A percentile compares a stretch with the other conserved stretches of the same genome.
phyloP scores from a whole-genome alignment of 2,113 vertebrate genomes.

The Drymodes brunneopygia region DNA sequence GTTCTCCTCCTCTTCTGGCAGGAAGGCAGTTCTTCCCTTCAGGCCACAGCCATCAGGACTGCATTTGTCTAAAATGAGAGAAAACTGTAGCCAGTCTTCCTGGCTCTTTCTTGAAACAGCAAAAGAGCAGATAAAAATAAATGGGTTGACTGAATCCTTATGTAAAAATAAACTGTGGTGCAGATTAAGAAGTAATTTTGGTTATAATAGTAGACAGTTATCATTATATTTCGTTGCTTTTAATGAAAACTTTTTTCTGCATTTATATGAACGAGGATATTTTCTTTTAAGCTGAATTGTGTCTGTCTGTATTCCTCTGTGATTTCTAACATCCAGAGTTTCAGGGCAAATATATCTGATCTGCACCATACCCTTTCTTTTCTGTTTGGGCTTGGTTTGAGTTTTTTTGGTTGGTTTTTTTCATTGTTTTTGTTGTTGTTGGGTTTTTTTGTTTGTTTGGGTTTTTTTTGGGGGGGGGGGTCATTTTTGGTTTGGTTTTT shows the following conservation, averaged over 20 bases:
- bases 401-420: neutral
- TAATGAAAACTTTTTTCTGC: neutral
- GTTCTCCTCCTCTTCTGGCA: neutral
- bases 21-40: neutral
- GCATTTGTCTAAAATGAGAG: neutral
- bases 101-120: neutral
- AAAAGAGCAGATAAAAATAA: neutral
- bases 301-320: neutral
- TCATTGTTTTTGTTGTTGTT: too few species aligned
- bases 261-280: neutral
- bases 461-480: too few species aligned
- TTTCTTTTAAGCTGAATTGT: neutral
- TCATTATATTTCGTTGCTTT: neutral
- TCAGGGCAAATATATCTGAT: neutral
- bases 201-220: neutral
- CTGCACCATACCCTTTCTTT: neutral
- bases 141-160: neutral
- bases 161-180: neutral
- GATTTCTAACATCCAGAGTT: neutral
- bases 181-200: neutral
- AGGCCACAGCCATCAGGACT: neutral
- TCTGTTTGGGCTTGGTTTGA: neutral
- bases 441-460: neutral
- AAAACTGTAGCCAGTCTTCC: neutral
- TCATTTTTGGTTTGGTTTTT: neutral